phyloP scores from a whole-genome alignment of 2,797 vertebrate species.

The Halcyon smyrnensis region DNA sequence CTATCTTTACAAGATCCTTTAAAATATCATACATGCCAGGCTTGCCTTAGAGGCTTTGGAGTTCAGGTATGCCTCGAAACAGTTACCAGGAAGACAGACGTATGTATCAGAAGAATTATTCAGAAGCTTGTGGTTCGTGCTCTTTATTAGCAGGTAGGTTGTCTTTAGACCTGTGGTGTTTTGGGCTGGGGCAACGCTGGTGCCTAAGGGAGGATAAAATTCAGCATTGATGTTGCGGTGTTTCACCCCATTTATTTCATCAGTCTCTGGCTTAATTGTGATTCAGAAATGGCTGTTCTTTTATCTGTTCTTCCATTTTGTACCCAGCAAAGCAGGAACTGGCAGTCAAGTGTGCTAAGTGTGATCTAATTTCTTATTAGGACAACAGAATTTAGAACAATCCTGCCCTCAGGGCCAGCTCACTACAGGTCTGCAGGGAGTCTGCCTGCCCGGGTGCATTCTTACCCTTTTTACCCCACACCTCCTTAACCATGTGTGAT shows the following conservation, averaged over 20 bases:
- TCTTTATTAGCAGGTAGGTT: constrained; percentile 59
- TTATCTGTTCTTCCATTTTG: background rate
- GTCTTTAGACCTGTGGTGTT: constrained; percentile 41
- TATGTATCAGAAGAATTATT: constrained; percentile 60
- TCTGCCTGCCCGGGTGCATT: fast-evolving
- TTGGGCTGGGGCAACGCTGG: constrained; percentile 18
- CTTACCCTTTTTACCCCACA: too few species aligned
- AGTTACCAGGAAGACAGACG: constrained; percentile 15
- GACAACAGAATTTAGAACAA: background rate
- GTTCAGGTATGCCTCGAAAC: constrained; percentile 53
- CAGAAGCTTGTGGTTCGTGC: constrained; percentile 44
- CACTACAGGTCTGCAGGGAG: background rate
- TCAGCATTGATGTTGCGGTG: background rate
- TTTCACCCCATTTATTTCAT: background rate
- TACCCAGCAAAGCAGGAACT: background rate
- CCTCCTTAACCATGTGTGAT: background rate
- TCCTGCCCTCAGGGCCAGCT: fast-evolving
- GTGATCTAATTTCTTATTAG: background rate
- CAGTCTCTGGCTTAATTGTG: background rate
- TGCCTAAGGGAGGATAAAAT: background rate
- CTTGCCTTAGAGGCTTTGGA: constrained; percentile 64
- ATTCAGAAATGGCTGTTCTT: background rate
- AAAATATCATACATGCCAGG: constrained; percentile 67
- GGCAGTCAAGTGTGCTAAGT: background rate
- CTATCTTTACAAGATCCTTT: constrained; percentile 70